A percentile compares a stretch with the other conserved stretches of the same genome.
Evolutionary conservation across 2,888 invertebrate species (phyloP).

Genomic region (Drosophila macrospina): DNA sequence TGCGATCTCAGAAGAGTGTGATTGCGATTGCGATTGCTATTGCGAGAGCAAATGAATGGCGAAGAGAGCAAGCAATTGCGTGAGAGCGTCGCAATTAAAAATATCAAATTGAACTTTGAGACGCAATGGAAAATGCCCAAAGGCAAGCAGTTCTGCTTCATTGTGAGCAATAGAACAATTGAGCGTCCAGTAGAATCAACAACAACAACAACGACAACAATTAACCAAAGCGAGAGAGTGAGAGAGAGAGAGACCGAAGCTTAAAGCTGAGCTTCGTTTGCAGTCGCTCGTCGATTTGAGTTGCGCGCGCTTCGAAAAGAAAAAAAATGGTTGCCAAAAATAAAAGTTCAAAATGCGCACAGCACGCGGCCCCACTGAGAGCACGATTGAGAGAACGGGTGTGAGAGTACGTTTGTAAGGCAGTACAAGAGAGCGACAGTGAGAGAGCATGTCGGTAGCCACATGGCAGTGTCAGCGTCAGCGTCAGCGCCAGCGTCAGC

Average conservation of each 20-base stretch:
- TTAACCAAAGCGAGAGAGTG: constrained; percentile 13
- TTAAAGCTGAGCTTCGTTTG: constrained; percentile 36
- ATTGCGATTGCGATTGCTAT: background rate
- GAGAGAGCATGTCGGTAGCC: constrained; percentile 29
- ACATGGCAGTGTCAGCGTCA: constrained; percentile 14
- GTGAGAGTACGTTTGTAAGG: constrained; percentile 3
- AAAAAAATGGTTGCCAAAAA: constrained; percentile 70
- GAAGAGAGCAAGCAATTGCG: constrained; percentile 2
- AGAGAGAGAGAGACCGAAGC: constrained; percentile 21
- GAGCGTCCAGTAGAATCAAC: constrained; percentile 12
- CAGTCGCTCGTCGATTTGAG: constrained; percentile 33
- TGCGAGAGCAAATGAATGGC: background rate
- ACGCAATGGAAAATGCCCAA: constrained; percentile 78
- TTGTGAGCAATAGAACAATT: constrained; percentile 47
- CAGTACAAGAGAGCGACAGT: constrained; percentile 4
- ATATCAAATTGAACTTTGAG: constrained; percentile 77
- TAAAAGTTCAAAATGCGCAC: constrained; percentile 60
- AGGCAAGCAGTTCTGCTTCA: constrained; percentile 36
- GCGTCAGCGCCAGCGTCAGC: constrained; percentile 7
- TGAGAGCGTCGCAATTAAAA: constrained; percentile 44
- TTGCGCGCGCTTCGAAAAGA: constrained; percentile 66
- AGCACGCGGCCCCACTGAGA: constrained; percentile 54
- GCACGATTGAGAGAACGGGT: constrained; percentile 14
- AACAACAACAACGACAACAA: constrained; percentile 23
- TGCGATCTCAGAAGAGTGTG: constrained; percentile 40